phyloP scores from a whole-genome alignment of 2,888 invertebrate genomes.

The Drosophila nr. fundita region DNA sequence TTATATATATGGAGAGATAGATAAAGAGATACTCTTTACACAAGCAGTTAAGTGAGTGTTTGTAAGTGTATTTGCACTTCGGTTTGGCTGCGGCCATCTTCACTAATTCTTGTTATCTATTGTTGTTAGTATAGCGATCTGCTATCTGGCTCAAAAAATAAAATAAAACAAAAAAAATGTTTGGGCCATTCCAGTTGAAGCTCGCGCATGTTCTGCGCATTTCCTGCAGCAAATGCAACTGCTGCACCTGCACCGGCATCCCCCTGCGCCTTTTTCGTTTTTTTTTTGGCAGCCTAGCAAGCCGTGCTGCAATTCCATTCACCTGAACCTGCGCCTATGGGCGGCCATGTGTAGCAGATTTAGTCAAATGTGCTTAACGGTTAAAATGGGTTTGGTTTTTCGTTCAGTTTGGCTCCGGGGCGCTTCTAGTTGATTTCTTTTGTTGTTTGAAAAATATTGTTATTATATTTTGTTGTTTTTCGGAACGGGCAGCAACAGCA shows the following conservation, averaged over 20 bases:
- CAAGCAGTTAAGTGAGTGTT: background rate
- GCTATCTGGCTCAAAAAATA: conserved; percentile 59
- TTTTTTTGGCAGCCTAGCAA: conserved; percentile 1
- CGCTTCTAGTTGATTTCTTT: conserved; percentile 82
- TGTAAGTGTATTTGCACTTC: conserved; percentile 26
- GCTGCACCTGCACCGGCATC: conserved; percentile 20
- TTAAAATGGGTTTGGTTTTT: conserved; percentile 81
- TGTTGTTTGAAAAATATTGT: conserved; percentile 79
- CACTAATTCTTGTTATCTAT: conserved; percentile 73
- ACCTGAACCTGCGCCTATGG: conserved; percentile 51
- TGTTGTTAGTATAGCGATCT: conserved; percentile 72
- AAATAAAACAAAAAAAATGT: conserved; percentile 39
- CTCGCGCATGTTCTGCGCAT: conserved; percentile 65
- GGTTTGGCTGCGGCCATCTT: background rate
- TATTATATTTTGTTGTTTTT: conserved; percentile 64
- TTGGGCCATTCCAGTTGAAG: conserved; percentile 67
- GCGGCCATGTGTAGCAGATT: conserved; percentile 76
- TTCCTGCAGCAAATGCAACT: conserved; percentile 69
- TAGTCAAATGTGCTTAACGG: conserved; percentile 81
- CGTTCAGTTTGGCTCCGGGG: conserved; percentile 58
- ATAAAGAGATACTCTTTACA: too few relatives aligned
- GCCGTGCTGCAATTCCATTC: conserved; percentile 45
- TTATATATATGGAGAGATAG: too few relatives aligned
- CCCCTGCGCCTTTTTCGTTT: background rate
- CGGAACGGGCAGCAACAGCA: conserved; percentile 43